phyloP scores from a whole-genome alignment of 2,888 invertebrate species.

The Microplitis manilae region DNA sequence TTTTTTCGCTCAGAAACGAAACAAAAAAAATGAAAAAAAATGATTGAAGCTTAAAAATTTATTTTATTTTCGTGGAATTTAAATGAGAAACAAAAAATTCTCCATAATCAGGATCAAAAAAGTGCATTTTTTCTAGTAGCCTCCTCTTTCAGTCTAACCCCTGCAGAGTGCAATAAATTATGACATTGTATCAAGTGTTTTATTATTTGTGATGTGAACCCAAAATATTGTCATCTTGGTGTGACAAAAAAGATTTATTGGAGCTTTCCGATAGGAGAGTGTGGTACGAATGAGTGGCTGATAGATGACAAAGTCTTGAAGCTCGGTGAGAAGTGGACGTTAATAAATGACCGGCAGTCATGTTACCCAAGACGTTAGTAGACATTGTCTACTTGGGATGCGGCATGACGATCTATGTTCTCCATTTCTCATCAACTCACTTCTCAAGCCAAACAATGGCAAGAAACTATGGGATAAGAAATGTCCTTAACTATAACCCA shows the following conservation, averaged over 20 bases:
- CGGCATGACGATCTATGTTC: slow-evolving; percentile 65
- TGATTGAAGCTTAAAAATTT: too few relatives aligned
- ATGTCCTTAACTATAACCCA: slow-evolving; percentile 44
- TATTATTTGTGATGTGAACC: background rate
- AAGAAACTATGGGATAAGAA: slow-evolving; percentile 58
- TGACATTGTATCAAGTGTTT: background rate
- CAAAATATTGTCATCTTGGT: slow-evolving; percentile 1
- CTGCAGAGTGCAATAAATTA: background rate
- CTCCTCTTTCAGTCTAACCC: background rate
- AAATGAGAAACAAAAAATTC: background rate
- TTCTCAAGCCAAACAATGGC: slow-evolving; percentile 61
- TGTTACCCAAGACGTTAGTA: slow-evolving; percentile 40
- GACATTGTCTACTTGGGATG: slow-evolving; percentile 61
- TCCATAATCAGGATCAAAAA: background rate
- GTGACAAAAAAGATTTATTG: slow-evolving; percentile 9
- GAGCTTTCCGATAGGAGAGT: background rate
- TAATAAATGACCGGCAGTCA: slow-evolving; percentile 64
- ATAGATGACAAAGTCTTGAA: slow-evolving; percentile 53
- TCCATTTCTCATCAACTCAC: slow-evolving; percentile 65
- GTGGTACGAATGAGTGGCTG: slow-evolving; percentile 57
- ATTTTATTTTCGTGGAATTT: too few relatives aligned
- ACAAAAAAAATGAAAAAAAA: too few relatives aligned
- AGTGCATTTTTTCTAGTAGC: background rate
- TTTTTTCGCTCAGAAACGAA: too few relatives aligned
- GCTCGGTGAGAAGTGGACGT: slow-evolving; percentile 56